Evolutionary conservation across 2,113 vertebrate genomes (phyloP).

Genomic region (Lipotes vexillifer): DNA sequence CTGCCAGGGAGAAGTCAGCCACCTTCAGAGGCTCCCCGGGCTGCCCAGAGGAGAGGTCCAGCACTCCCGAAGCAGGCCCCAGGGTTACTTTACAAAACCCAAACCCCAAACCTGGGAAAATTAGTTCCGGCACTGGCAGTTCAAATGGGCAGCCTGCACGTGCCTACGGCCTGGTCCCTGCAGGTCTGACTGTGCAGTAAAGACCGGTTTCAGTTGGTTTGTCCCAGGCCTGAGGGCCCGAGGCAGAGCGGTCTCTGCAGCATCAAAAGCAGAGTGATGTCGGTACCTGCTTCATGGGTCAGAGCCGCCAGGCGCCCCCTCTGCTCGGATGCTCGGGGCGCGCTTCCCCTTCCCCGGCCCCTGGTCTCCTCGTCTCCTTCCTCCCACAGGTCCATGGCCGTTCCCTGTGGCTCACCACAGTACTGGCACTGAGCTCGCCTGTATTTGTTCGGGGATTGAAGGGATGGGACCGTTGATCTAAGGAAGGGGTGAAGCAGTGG

Average conservation of each 20-base stretch:
- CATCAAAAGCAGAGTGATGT: not conserved
- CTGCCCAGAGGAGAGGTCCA: not conserved
- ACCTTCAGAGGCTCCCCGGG: not conserved
- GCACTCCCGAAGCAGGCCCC: not conserved
- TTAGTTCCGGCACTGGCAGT: not conserved
- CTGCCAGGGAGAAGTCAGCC: not conserved
- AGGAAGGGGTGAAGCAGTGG: not conserved
- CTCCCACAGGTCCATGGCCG: not conserved
- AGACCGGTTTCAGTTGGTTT: not conserved
- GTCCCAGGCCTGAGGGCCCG: not conserved
- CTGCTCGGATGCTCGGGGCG: too few species aligned
- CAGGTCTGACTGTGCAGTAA: not conserved
- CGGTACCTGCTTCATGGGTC: accelerated
- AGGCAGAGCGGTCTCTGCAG: not conserved
- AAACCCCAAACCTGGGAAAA: not conserved
- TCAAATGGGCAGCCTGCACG: not conserved
- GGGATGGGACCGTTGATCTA: not conserved
- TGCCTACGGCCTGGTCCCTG: not conserved
- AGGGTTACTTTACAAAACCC: not conserved
- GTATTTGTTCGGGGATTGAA: not conserved
- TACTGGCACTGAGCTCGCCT: not conserved
- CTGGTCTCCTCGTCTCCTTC: not conserved
- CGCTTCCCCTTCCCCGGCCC: not conserved
- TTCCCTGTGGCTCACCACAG: not conserved
- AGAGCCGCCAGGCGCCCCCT: too few species aligned